Percentiles rank a stretch among this genome's conserved stretches.
These are phyloP conservation scores for Lepus oiostolus DNA, from an alignment of 2,797 vertebrate genomes.

Conservation along the genomic window DNA sequence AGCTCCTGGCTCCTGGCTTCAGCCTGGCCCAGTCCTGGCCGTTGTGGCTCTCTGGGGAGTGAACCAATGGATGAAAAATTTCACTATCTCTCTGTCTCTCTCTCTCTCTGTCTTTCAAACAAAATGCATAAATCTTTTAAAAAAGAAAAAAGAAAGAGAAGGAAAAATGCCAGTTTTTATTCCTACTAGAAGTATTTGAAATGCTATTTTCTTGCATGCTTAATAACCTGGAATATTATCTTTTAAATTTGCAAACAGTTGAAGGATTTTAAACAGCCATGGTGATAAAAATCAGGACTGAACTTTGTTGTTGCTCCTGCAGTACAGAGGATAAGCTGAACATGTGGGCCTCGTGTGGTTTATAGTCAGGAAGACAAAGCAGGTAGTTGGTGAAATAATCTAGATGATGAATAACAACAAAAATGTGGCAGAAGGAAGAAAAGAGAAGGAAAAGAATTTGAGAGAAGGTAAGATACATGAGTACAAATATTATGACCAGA, in stretches of 20 bases:
- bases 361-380: not conserved
- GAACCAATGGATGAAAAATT: too few relatives aligned
- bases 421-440: not conserved
- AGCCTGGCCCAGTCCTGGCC: too few relatives aligned
- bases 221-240: not conserved
- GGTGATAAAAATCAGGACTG: not conserved
- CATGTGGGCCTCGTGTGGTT: rapidly evolving
- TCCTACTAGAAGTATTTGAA: not conserved
- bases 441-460: slow-evolving; percentile 10
- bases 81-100: too few relatives aligned
- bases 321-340: rapidly evolving
- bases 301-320: not conserved
- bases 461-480: not conserved
- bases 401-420: slow-evolving; percentile 2
- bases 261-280: not conserved
- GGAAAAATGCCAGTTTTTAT: not conserved
- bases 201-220: not conserved
- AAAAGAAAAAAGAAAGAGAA: too few relatives aligned
- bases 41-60: too few relatives aligned
- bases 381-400: not conserved
- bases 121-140: too few relatives aligned
- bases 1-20: too few relatives aligned
- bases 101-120: too few relatives aligned
- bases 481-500: not conserved
- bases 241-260: slow-evolving; percentile 32